Conservation (phyloP, 2,888 invertebrate species). For the Tethea ocularis region DNA sequence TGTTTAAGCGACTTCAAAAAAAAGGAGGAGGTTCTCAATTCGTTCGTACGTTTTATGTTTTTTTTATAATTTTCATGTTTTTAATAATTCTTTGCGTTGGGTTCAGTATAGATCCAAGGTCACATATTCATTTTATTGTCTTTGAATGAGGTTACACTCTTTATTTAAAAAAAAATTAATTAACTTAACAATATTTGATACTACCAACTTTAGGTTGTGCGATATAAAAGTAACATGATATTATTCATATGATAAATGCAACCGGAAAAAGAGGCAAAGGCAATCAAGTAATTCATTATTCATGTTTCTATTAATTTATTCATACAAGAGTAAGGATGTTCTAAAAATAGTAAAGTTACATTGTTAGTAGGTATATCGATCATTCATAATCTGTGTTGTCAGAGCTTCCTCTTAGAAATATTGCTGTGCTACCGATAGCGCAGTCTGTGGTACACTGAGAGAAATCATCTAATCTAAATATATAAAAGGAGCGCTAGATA, state of each 20-base stretch:
- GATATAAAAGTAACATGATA: neutral
- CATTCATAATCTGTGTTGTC: slow-evolving; percentile 52
- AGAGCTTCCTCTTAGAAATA: slow-evolving; percentile 38
- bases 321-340: neutral
- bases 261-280: neutral
- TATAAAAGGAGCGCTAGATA: too few relatives aligned
- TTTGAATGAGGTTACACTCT: too few relatives aligned
- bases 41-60: too few relatives aligned
- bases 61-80: too few relatives aligned
- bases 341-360: neutral
- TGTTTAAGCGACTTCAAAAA: too few relatives aligned
- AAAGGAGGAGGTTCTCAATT: too few relatives aligned
- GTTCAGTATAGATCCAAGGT: too few relatives aligned
- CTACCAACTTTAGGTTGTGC: neutral
- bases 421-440: slow-evolving; percentile 31
- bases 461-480: too few relatives aligned
- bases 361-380: slow-evolving; percentile 38
- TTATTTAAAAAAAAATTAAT: too few relatives aligned
- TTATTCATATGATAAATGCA: neutral
- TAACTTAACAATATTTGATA: too few relatives aligned
- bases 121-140: too few relatives aligned
- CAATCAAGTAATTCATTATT: neutral
- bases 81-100: too few relatives aligned
- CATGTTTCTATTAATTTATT: slow-evolving; percentile 7
- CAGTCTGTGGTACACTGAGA: slow-evolving; percentile 15